Base-by-base conservation (phyloP, 2,113 vertebrate species). In the Chaetodon trifascialis region DNA sequence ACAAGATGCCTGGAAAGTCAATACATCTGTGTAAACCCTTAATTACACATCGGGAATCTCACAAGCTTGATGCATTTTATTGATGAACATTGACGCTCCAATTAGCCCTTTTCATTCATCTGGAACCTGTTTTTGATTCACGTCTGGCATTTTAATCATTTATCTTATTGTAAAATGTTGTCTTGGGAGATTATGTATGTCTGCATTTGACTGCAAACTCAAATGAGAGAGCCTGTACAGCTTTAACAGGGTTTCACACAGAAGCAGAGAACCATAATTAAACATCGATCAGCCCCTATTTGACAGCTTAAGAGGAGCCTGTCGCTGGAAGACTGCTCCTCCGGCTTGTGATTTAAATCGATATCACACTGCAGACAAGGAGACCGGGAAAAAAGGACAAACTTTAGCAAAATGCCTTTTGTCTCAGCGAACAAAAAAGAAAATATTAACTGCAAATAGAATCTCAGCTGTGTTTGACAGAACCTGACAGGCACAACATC, bases 401-500 rank as follows among this genome's bases (percentile, higher is more conserved):
- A 72, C 36, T 79, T 74, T 34, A 46, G 44, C 15, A 11, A 56
- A 79, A 56, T 49, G 16, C 66, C 46, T 58, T 59, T 64, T 82
- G 59, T 77, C n/a, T 68, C 17, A 0, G 21, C 7, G 9, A 25
- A 44, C 68, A 38, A 21, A 63, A 83, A 69, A 67, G 49, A 72
- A 71, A 65, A 34, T 30, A 30, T 30, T 30, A 30, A 17, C 76
- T 47, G 59, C 34, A 62, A 86, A 86, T 63, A 75, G 58, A 75
- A 78, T 46, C 54, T 19, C 8, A 63, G 68, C 62, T 21, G 62
- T 34, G 12, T 73, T 51, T 82, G 80, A 83, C 71, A 69, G 56
- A 60, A 84, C 9, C 76, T 73, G 86, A 89, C 86, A 84, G 74
- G 81, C 80, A 72, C 59, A 84, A 42, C 42, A 62, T 86, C 86